Base-by-base conservation (phyloP, 2,888 invertebrate species). In the Nomada fabriciana region DNA sequence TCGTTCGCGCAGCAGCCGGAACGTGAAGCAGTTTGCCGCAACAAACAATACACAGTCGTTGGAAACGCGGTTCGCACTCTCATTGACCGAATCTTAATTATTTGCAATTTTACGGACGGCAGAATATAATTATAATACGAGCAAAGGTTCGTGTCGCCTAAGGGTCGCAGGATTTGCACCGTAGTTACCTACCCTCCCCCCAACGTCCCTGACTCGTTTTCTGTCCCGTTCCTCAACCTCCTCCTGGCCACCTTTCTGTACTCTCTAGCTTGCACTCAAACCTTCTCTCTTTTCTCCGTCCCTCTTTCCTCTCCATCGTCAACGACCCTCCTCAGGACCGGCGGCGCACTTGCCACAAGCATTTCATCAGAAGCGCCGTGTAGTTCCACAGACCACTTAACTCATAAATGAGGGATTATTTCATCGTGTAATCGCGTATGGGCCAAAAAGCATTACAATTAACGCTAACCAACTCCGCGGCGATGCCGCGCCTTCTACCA, bases 341-440 rank as follows among this genome's bases (percentile, higher is more conserved):
- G 72, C 88, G 88, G 87, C 89, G 89, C 87, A 89, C 91, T 90
- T 89, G 90, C 91, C 90, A 90, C 91, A 90, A 92, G 92, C 90
- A 91, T 92, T 93, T 91, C 93, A 92, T 93, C 92, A 91, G 92
- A 93, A 93, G 91, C 92, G 90, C 90, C 91, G 91, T 91, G 89
- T 90, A 92, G 92, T 91, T 92, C 91, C 91, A 92, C 92, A 93
- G 93, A 93, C 93, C 92, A 93, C 93, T 93, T 93, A 92, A 91
- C 92, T 92, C 92, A 92, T 93, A 92, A 93, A 93, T 92, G 93
- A 93, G 91, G 91, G 91, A 93, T 93, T 93, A 93, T 93, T 93
- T 92, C 91, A 93, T 92, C 92, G 90, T 92, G 92, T 91, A 92
- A 92, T 92, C 93, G 90, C 89, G 91, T 91, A 92, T 92, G 93